These are phyloP conservation scores for Drosophila aldrichi DNA, from an alignment of 2,888 invertebrate species.

Conservation along the genomic window DNA sequence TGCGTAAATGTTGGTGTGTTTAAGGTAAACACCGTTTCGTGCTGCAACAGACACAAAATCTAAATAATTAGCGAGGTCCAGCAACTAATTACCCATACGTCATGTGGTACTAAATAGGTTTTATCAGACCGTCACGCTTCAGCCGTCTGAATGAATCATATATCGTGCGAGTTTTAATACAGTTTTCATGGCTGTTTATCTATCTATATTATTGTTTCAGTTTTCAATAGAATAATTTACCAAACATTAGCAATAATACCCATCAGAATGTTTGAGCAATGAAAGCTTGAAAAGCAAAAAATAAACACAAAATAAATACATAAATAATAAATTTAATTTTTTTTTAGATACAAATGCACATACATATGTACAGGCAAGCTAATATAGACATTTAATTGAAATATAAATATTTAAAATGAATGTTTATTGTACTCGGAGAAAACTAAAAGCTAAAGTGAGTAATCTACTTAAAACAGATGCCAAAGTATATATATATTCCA, in stretches of 20 bases:
- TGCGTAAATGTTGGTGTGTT: not conserved
- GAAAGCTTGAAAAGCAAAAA: not conserved
- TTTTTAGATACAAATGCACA: too few species aligned
- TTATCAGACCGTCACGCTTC: not conserved
- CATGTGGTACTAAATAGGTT: not conserved
- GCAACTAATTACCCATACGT: conserved; percentile 3
- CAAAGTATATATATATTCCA: too few species aligned
- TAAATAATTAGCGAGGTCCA: not conserved
- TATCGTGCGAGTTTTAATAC: not conserved
- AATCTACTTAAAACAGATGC: too few species aligned
- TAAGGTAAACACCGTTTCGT: not conserved
- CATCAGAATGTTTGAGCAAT: not conserved
- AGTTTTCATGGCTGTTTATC: not conserved
- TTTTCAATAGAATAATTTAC: not conserved
- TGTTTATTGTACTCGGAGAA: not conserved
- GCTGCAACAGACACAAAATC: not conserved
- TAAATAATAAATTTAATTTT: too few species aligned
- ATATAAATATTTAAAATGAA: not conserved
- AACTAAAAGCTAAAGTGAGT: too few species aligned
- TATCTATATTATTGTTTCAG: too few species aligned
- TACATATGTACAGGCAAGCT: too few species aligned
- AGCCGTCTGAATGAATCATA: not conserved
- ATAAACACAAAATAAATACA: not conserved
- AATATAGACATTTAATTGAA: not conserved
- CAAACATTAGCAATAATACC: not conserved